These are phyloP conservation scores for Lasiurus cinereus DNA, from an alignment of 2,113 vertebrate genomes.

Conservation along the genomic window DNA sequence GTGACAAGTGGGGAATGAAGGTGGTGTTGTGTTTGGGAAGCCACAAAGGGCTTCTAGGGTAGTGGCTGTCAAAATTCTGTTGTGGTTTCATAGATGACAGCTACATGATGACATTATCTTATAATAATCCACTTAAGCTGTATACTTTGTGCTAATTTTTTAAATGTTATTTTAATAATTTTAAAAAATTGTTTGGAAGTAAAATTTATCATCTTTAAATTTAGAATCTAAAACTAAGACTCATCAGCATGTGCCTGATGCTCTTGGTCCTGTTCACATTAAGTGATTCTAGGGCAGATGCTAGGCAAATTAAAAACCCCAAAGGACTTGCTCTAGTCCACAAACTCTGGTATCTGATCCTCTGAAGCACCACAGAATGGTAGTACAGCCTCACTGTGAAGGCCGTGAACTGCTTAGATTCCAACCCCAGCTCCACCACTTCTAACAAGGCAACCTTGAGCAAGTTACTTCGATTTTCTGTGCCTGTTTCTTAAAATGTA, in stretches of 20 bases:
- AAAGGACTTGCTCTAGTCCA: not conserved
- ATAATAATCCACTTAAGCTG: not conserved
- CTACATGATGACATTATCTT: not conserved
- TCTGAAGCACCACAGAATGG: not conserved
- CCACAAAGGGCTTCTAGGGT: not conserved
- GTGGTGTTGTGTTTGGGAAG: not conserved
- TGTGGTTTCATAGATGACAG: not conserved
- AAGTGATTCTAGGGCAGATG: not conserved
- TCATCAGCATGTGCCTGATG: not conserved
- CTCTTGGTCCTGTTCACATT: not conserved
- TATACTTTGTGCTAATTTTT: not conserved
- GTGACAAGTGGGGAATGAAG: not conserved
- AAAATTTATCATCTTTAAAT: not conserved
- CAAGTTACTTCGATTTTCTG: not conserved
- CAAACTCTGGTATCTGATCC: not conserved
- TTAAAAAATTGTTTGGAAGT: not conserved
- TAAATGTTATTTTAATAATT: not conserved
- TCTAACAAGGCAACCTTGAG: not conserved
- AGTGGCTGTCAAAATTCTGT: not conserved
- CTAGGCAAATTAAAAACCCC: not conserved
- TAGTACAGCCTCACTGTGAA: not conserved
- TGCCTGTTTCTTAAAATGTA: not conserved
- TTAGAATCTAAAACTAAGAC: slow-evolving; percentile 26
- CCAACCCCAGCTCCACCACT: not conserved
- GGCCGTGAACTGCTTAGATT: not conserved